Evolutionary conservation across 2,888 invertebrate species (phyloP), one percentile per base, ranked within the genome.

Genomic region (Megalurothrips usitatus): DNA sequence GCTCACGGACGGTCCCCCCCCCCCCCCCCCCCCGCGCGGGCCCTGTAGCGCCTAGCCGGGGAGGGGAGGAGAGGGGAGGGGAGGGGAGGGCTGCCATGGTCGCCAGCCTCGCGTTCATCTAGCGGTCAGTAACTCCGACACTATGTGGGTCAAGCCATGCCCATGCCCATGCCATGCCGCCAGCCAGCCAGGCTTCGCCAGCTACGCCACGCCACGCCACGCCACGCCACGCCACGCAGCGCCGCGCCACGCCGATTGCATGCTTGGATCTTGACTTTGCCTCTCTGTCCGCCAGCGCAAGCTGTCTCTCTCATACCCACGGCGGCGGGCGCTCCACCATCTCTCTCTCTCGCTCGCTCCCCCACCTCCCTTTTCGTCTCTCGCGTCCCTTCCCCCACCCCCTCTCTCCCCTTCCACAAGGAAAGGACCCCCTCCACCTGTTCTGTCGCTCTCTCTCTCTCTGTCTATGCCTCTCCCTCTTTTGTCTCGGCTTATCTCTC

Each of bases 211-310:
- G 34, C 34, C 34, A 43, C 34, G 34, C 34, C 34, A 6, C 2
- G 58, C 58, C 68, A n/a, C n/a, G n/a, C n/a, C n/a, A n/a, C n/a
- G n/a, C 34, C 34, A 43, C 34, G 34, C 34, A 4, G 6, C 34
- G 34, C 34, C 34, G 6, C 34, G 34, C 34, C 34, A 6, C 2
- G 58, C 58, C 68, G 68, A 75, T 75, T 75, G 68, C 68, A 75
- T 75, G 68, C 68, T 75, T 26, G 68, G 68, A 75, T 75, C 68
- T 75, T 75, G 68, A 75, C 68, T 75, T 75, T 75, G 68, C 68
- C 26, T 75, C 68, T 75, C 26, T 26, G 23, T 75, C 58, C 23
- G 19, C 68, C 23, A 9, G 4, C 68, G 68, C 23, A 12, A 2
- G 14, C 52, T 52, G 14, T 52, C 52, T 52, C 52, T 52, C 52